phyloP scores from a whole-genome alignment of 2,797 vertebrate genomes.

The Prionace glauca region DNA sequence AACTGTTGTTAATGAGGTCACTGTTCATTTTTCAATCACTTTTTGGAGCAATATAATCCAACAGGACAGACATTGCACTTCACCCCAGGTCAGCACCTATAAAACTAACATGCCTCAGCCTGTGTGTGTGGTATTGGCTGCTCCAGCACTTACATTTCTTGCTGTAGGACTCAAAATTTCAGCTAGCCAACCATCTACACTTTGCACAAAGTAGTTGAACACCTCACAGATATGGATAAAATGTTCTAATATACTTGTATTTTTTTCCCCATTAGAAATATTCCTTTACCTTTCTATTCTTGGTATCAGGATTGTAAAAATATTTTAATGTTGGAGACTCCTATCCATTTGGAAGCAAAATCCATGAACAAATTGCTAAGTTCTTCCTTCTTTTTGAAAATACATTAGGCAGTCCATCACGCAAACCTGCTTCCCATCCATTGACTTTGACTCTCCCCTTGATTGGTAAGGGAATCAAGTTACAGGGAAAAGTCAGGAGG shows the following conservation, averaged over 20 bases:
- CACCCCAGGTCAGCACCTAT: neutral
- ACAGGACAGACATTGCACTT: neutral
- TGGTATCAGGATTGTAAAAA: neutral
- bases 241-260: neutral
- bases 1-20: neutral
- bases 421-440: too few species aligned
- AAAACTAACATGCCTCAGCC: conserved; percentile 7
- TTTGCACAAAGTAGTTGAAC: conserved; percentile 6
- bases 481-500: too few species aligned
- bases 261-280: too few species aligned
- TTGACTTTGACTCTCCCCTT: too few species aligned
- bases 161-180: neutral
- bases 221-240: neutral
- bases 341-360: neutral
- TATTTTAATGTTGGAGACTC: neutral
- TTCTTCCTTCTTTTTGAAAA: neutral
- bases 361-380: neutral
- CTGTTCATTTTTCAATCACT: conserved; percentile 29
- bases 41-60: neutral
- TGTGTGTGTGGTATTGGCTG: neutral
- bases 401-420: too few species aligned
- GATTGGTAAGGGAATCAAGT: too few species aligned
- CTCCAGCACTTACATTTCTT: neutral
- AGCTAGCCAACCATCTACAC: neutral
- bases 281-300: neutral